A percentile compares a stretch with the other conserved stretches of the same genome.
phyloP scores from a whole-genome alignment of 1,140 invertebrate genomes.

The Bombus cullumanus region DNA sequence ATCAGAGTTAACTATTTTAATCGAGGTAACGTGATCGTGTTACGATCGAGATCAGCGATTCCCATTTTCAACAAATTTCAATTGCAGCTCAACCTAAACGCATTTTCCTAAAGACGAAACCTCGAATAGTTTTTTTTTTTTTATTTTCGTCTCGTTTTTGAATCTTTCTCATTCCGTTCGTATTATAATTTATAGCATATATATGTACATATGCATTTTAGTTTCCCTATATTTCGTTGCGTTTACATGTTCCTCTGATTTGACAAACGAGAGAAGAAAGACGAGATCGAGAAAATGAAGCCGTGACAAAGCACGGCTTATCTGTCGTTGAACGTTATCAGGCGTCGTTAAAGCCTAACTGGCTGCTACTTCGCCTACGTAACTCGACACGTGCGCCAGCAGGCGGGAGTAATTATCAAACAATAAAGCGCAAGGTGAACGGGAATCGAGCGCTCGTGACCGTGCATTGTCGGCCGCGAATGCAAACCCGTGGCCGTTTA shows the following conservation, averaged over 20 bases:
- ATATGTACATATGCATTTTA: neutral
- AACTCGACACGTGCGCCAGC: conserved; percentile 15
- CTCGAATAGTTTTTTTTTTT: too few species aligned
- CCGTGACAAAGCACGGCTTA: neutral
- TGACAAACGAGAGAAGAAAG: neutral
- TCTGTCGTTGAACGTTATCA: conserved; percentile 28
- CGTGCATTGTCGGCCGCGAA: conserved; percentile 14
- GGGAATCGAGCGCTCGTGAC: conserved; percentile 34
- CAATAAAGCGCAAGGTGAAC: conserved; percentile 52
- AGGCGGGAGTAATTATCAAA: conserved; percentile 37
- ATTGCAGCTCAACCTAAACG: too few species aligned
- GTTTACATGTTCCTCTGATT: neutral
- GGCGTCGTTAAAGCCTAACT: neutral
- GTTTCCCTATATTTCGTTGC: neutral
- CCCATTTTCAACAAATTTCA: too few species aligned
- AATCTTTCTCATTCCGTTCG: too few species aligned
- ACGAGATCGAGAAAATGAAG: neutral
- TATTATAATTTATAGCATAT: too few species aligned
- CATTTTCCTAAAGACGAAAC: too few species aligned
- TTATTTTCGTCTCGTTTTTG: too few species aligned
- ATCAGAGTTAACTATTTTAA: too few species aligned
- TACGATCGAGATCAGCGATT: too few species aligned
- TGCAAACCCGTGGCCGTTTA: conserved; percentile 30
- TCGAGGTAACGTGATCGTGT: too few species aligned
- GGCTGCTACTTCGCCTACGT: conserved; percentile 26